Conservation (phyloP, 2,113 vertebrate genomes). For the Oreotrochilus melanogaster region DNA sequence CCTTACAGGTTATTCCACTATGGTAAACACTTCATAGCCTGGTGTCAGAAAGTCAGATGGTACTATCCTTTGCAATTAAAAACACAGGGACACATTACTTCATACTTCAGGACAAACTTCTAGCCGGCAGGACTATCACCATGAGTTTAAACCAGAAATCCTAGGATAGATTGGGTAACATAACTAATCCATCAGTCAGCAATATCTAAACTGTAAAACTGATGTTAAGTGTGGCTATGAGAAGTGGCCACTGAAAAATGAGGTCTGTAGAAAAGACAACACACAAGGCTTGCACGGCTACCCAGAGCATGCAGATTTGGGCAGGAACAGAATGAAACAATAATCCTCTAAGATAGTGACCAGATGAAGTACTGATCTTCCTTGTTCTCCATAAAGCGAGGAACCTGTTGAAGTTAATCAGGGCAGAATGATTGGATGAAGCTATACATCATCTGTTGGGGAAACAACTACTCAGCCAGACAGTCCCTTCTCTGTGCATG, state of each 20-base stretch:
- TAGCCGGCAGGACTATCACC: neutral
- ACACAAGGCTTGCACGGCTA: accelerated
- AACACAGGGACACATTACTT: neutral
- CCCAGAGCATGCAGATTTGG: neutral
- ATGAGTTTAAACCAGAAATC: neutral
- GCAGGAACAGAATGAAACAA: neutral
- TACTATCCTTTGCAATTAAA: neutral
- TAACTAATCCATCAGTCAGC: neutral
- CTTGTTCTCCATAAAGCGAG: neutral
- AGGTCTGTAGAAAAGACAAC: neutral
- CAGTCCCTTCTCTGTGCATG: neutral
- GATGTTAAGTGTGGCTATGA: neutral
- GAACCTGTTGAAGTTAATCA: conserved; percentile 22
- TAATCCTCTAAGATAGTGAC: neutral
- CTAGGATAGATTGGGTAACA: neutral
- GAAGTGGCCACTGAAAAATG: neutral
- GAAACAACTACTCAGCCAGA: neutral
- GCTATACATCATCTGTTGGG: neutral
- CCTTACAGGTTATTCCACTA: neutral
- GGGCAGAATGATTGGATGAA: conserved; percentile 36
- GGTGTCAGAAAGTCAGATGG: neutral
- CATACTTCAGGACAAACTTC: neutral
- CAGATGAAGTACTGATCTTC: neutral
- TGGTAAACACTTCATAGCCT: neutral
- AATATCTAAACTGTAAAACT: neutral